phyloP scores from a whole-genome alignment of 2,797 vertebrate genomes.

The Liasis olivaceus region DNA sequence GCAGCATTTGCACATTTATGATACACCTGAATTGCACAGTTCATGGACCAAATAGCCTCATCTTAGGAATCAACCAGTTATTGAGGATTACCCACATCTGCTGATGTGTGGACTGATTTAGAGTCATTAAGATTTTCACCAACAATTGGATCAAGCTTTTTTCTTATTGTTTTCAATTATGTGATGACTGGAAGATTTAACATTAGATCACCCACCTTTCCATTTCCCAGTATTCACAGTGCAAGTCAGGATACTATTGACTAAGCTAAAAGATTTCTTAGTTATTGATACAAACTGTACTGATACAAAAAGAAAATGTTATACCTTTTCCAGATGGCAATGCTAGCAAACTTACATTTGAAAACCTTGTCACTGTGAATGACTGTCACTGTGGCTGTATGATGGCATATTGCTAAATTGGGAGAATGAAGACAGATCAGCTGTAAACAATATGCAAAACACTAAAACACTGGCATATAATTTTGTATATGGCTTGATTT shows the following conservation, averaged over 20 bases:
- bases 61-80: background rate
- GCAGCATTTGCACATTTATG: background rate
- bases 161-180: background rate
- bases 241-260: background rate
- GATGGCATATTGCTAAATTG: background rate
- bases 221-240: background rate
- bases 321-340: background rate
- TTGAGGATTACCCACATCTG: background rate
- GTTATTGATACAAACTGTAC: background rate
- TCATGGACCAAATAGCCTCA: background rate
- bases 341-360: background rate
- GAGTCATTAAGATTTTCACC: background rate
- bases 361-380: background rate
- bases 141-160: background rate
- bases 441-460: background rate
- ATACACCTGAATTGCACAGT: background rate
- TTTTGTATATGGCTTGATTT: background rate
- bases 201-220: background rate
- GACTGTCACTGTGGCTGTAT: background rate
- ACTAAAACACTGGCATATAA: background rate
- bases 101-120: background rate
- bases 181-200: conserved; percentile 2
- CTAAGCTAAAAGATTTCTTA: background rate
- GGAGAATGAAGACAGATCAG: background rate
- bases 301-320: background rate